Evolutionary conservation across 2,797 vertebrate genomes (phyloP).

Genomic region (Cuculus canorus): DNA sequence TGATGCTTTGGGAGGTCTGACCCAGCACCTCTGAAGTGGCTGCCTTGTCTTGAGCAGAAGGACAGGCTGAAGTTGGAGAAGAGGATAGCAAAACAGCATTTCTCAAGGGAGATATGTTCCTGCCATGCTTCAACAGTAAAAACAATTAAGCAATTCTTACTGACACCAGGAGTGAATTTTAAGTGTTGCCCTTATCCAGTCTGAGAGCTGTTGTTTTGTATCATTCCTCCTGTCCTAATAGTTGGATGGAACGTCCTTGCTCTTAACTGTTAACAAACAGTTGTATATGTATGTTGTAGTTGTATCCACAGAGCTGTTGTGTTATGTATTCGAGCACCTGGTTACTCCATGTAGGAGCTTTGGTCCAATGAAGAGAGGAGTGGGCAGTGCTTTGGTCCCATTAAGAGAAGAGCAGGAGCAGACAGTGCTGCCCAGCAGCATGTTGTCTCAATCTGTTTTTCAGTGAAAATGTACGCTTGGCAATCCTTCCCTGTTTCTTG

Average conservation of each 20-base stretch:
- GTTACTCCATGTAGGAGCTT: background rate
- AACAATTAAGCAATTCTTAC: rapidly evolving
- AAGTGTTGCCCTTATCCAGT: background rate
- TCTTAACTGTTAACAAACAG: background rate
- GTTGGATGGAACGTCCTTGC: background rate
- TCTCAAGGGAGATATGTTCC: rapidly evolving
- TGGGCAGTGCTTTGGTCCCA: rapidly evolving
- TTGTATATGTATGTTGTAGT: rapidly evolving
- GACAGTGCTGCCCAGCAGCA: background rate
- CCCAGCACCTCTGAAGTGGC: background rate
- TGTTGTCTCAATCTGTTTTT: background rate
- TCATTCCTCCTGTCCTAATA: rapidly evolving
- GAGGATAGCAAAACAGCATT: background rate
- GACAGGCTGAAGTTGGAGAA: background rate
- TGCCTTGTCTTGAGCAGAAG: too few relatives aligned
- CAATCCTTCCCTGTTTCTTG: background rate
- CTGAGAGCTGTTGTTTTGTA: background rate
- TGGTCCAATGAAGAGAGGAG: background rate
- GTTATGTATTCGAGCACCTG: rapidly evolving
- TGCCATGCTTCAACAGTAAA: background rate
- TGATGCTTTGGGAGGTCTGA: background rate
- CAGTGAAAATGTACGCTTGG: background rate
- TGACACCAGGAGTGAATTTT: too few relatives aligned
- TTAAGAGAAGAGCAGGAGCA: background rate
- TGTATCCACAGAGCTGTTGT: background rate